Base-by-base conservation (phyloP, 2,113 vertebrate genomes). In the Fulica atra region DNA sequence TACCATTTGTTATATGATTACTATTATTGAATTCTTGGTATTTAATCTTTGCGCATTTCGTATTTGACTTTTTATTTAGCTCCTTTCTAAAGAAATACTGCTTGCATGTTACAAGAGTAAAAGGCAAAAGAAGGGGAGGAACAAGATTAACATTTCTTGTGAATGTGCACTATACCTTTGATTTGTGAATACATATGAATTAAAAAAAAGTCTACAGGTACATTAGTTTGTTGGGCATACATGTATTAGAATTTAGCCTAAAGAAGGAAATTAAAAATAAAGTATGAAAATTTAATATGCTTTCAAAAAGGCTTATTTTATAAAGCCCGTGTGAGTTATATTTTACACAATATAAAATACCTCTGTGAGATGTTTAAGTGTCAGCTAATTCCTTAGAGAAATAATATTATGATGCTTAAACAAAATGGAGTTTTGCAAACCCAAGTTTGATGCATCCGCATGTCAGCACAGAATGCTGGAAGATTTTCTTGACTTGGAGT, bases 1-100 rank as follows among this genome's bases (percentile, higher is more conserved):
- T 65, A 76, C 44, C 48, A 89, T 92, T 85, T 91, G 87, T 95
- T 96, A 65, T 69, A 76, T 60, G 60, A 96, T 89, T 88, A 82
- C 44, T 74, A 16, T 53, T 93, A 93, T 65, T 81, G 70, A 89
- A 85, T 91, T 92, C 44, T 54, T 44, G 40, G 26, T 91, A 76
- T 84, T 91, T 95, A 81, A 95, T 87, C 89, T 89, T 64, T 2
- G 0, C 0, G 0, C 23, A 61, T 93, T 91, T 79, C 50, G 40
- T 56, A 81, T n/a, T 89, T 53, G 28, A 23, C 48, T 86, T 94
- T 88, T 95, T 91, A 87, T 79, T 89, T 76, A 61, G 53, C 53
- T 87, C 60, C 50, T 86, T 95, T 76, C 59, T 91, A 57, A 85
- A 89, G 91, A 92, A 89, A 92, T 93, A 68, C 10, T 76, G 33